These are phyloP conservation scores for Agrochola litura DNA, from an alignment of 2,888 invertebrate genomes.

Conservation along the genomic window DNA sequence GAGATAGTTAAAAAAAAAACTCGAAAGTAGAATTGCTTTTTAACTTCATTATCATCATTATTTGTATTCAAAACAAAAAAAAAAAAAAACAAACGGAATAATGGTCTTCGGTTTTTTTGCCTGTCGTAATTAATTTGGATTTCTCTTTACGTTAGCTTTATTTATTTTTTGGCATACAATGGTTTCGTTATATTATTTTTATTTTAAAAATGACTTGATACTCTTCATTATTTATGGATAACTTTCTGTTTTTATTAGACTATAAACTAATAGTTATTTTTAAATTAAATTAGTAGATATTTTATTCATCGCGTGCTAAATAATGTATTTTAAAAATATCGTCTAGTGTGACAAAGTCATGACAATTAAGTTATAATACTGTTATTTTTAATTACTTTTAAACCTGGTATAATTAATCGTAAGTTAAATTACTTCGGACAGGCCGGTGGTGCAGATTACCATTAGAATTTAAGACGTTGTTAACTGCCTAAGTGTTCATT, in stretches of 20 bases:
- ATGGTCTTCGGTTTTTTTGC: background rate
- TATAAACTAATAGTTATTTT: background rate
- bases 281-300: slow-evolving; percentile 15
- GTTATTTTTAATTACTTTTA: slow-evolving; percentile 48
- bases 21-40: background rate
- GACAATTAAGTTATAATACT: slow-evolving; percentile 34
- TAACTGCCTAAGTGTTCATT: slow-evolving; percentile 86
- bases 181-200: background rate
- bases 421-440: slow-evolving; percentile 70
- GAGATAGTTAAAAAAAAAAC: too few relatives aligned
- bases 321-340: slow-evolving; percentile 3
- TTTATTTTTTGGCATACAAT: background rate
- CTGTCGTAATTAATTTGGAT: background rate
- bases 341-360: slow-evolving; percentile 34
- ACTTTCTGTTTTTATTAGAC: slow-evolving; percentile 9
- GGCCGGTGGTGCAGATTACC: slow-evolving; percentile 91
- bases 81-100: background rate
- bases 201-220: background rate
- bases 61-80: background rate
- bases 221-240: background rate
- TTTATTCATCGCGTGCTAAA: slow-evolving; percentile 11
- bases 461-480: slow-evolving; percentile 81
- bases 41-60: background rate
- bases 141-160: background rate
- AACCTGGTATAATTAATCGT: slow-evolving; percentile 46